These are phyloP conservation scores for Thyatira batis DNA, from an alignment of 2,888 invertebrate species.

Conservation along the genomic window DNA sequence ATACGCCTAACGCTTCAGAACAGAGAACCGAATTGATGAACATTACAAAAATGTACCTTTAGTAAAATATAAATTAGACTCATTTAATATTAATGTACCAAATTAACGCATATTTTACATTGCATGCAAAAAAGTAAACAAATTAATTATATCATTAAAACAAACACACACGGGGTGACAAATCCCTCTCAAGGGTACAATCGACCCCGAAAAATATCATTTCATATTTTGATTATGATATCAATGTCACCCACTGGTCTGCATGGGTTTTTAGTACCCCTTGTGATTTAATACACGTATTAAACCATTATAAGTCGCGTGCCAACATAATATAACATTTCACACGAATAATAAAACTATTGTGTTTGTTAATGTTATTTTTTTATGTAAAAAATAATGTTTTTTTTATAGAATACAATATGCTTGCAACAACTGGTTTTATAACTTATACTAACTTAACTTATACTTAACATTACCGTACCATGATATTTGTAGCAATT, in stretches of 20 bases:
- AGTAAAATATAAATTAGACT: too few species aligned
- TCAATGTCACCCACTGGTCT: slow-evolving; percentile 66
- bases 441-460: too few species aligned
- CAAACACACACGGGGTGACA: slow-evolving; percentile 54
- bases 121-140: slow-evolving; percentile 26
- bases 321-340: slow-evolving; percentile 70
- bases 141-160: slow-evolving; percentile 61
- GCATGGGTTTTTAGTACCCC: slow-evolving; percentile 62
- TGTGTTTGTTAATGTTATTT: slow-evolving; percentile 52
- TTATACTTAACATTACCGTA: too few species aligned
- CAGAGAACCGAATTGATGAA: too few species aligned
- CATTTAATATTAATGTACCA: too few species aligned
- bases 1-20: too few species aligned
- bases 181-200: slow-evolving; percentile 57
- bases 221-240: slow-evolving; percentile 82
- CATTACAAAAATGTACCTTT: too few species aligned
- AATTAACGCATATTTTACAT: too few species aligned
- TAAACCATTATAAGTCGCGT: slow-evolving; percentile 79
- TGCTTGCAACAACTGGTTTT: too few species aligned
- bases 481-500: too few species aligned
- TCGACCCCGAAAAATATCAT: slow-evolving; percentile 64
- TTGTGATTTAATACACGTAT: slow-evolving; percentile 78
- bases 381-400: slow-evolving; percentile 36
- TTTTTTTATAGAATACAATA: not conserved
- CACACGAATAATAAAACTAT: slow-evolving; percentile 66